phyloP scores from a whole-genome alignment of 2,797 vertebrate genomes.

The Phataginus tricuspis region DNA sequence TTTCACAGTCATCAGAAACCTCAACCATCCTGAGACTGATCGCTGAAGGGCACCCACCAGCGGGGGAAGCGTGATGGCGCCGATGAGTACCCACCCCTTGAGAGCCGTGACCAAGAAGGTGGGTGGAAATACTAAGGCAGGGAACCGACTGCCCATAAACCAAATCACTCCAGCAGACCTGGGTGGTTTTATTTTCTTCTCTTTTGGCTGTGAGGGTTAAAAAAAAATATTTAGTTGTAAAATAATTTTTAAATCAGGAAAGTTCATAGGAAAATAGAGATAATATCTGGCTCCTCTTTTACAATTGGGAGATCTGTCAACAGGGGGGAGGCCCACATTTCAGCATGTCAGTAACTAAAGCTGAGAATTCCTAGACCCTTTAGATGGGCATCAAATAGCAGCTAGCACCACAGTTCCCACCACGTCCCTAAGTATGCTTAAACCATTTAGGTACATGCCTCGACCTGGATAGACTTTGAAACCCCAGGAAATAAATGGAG shows the following conservation, averaged over 20 bases:
- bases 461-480: conserved; percentile 16
- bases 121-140: not conserved
- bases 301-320: not conserved
- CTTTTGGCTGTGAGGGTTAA: not conserved
- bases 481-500: conserved; percentile 29
- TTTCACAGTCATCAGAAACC: conserved; percentile 68
- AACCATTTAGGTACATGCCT: not conserved
- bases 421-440: not conserved
- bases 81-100: not conserved
- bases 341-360: not conserved
- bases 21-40: conserved; percentile 49
- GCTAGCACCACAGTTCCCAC: not conserved
- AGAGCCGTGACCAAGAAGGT: not conserved
- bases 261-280: not conserved
- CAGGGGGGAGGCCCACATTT: not conserved
- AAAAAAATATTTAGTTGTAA: not conserved
- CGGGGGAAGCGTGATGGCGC: conserved; percentile 52
- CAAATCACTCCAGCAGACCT: not conserved
- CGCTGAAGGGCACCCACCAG: not conserved
- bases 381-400: not conserved
- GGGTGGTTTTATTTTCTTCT: not conserved
- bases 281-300: not conserved
- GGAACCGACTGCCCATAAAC: rapidly evolving
- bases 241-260: not conserved
- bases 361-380: not conserved